These are phyloP conservation scores for Seriola aureovittata DNA, from an alignment of 2,113 vertebrate species.

Conservation along the genomic window DNA sequence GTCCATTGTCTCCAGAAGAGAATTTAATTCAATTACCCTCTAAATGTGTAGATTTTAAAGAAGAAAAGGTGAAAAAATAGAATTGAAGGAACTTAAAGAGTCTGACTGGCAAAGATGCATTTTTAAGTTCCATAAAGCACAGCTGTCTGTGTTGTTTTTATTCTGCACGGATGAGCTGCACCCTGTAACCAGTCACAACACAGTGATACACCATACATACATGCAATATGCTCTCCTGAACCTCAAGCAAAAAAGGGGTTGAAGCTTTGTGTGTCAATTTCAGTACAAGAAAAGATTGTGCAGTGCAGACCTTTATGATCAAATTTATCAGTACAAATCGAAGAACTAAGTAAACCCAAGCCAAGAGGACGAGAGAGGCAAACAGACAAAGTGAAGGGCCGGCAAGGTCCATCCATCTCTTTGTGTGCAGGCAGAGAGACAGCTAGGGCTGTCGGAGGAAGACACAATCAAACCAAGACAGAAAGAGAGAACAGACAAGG, in stretches of 20 bases:
- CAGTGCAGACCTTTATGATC: conserved; percentile 47
- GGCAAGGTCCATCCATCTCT: conserved; percentile 62
- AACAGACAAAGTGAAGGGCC: conserved; percentile 39
- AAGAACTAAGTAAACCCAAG: conserved; percentile 50
- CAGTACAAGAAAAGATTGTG: conserved; percentile 24
- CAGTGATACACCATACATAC: neutral
- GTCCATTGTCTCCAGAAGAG: neutral
- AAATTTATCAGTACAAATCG: conserved; percentile 49
- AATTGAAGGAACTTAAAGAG: neutral
- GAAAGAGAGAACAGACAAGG: conserved; percentile 65
- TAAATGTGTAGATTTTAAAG: neutral
- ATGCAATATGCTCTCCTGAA: conserved; percentile 8
- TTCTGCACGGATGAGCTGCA: neutral
- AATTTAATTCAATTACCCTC: neutral
- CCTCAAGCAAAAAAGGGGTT: conserved; percentile 5
- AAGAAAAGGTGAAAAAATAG: neutral
- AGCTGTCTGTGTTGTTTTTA: neutral
- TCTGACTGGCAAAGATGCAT: neutral
- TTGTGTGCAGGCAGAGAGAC: conserved; percentile 54
- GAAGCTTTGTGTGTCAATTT: neutral
- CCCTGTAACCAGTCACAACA: neutral
- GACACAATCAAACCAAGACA: conserved; percentile 58
- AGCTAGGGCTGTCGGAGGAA: conserved; percentile 48
- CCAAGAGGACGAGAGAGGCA: conserved; percentile 12
- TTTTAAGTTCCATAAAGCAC: neutral